Conservation (phyloP, 2,888 invertebrate genomes). For the Eutolmus rufibarbis region DNA sequence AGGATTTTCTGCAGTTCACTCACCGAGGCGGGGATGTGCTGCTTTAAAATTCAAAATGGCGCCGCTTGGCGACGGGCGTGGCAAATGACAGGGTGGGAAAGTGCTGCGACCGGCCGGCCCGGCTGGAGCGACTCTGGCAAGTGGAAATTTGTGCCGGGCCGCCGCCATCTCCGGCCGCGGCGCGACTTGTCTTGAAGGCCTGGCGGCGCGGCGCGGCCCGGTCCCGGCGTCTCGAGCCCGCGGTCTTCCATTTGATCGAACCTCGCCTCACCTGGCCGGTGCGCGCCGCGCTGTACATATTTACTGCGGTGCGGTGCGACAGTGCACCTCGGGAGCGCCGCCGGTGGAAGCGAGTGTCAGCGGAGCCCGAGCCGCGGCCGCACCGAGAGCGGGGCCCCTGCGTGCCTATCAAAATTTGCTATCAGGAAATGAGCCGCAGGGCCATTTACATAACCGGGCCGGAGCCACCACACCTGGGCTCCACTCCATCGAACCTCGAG, state of each 20-base stretch:
- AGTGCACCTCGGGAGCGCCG: not conserved
- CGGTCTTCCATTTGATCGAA: not conserved
- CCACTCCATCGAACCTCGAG: not conserved
- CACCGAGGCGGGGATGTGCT: conserved; percentile 32
- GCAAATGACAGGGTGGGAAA: conserved; percentile 38
- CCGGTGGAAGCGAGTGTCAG: conserved; percentile 2
- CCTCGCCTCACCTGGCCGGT: conserved; percentile 25
- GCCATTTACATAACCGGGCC: not conserved
- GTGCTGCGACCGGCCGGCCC: not conserved
- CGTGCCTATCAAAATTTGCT: conserved; percentile 19
- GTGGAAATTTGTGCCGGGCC: conserved; percentile 14
- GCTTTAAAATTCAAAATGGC: conserved; percentile 50
- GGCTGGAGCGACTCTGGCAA: not conserved
- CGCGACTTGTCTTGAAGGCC: conserved; percentile 3
- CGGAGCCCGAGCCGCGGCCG: not conserved
- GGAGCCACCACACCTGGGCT: not conserved
- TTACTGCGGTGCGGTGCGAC: not conserved
- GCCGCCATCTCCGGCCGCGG: conserved; percentile 5
- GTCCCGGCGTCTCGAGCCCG: not conserved
- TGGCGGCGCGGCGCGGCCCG: not conserved
- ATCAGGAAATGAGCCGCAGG: not conserved
- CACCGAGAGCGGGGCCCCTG: not conserved
- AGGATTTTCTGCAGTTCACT: conserved; percentile 26
- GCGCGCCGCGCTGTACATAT: not conserved
- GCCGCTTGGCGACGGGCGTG: conserved; percentile 42